These are phyloP conservation scores for Numenius phaeopus DNA, from an alignment of 2,797 vertebrate genomes.

Conservation along the genomic window DNA sequence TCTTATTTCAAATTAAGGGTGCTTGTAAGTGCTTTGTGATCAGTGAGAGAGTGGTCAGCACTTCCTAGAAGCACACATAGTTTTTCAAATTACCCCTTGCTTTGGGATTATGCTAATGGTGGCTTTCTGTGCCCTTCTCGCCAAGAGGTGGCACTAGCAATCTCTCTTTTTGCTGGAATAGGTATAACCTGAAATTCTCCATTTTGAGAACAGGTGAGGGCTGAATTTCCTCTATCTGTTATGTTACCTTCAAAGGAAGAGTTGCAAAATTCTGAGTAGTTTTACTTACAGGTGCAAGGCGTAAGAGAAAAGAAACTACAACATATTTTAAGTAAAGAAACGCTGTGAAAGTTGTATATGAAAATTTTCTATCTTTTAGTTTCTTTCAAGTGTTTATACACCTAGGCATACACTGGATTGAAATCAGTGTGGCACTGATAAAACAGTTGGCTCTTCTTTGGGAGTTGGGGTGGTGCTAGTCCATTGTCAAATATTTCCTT, in stretches of 20 bases:
- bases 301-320: neutral
- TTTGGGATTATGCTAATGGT: neutral
- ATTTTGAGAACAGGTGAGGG: neutral
- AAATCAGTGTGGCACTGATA: neutral
- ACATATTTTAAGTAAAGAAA: neutral
- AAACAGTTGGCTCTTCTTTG: neutral
- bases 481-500: neutral
- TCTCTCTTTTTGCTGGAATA: slow-evolving; percentile 14
- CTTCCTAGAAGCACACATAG: neutral
- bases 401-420: neutral
- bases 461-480: neutral
- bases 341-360: neutral
- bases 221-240: neutral
- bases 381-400: neutral
- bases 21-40: neutral
- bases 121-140: neutral
- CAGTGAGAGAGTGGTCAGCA: neutral
- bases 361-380: neutral
- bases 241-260: neutral
- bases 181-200: neutral
- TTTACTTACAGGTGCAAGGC: neutral
- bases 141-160: slow-evolving; percentile 72
- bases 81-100: neutral
- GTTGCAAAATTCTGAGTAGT: neutral
- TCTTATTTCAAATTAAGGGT: neutral